Evolutionary conservation across 2,888 invertebrate species (phyloP), one percentile per base, ranked within the genome.

Genomic region (Drosophila melanosoma): DNA sequence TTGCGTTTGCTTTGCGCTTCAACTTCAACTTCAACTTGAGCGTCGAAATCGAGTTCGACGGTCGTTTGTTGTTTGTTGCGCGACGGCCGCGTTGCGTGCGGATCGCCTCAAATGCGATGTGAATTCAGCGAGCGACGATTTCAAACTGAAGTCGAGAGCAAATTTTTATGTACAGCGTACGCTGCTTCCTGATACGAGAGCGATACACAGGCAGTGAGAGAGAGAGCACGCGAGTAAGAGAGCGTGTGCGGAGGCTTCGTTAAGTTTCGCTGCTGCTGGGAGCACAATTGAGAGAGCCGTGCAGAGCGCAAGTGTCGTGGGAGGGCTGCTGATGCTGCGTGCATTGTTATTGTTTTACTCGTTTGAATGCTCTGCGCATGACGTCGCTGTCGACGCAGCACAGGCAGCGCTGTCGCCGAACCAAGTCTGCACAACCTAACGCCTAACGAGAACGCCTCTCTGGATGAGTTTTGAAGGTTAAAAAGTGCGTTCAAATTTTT

Each of bases 71-170:
- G 72, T 82, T 75, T 63, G 72, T 82, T 83, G 69, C 79, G 83
- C 81, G 80, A 80, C 81, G 78, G 73, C 78, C 76, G 81, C 78
- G 68, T 79, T 42, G 67, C 80, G 73, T 79, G 76, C 76, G 75
- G 76, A 68, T 69, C 73, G 76, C 72, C 79, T 69, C 60, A 15
- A 38, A 20, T 67, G 76, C 87, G 87, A 82, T 74, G 75, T 80
- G 70, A 85, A 81, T 79, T 82, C 89, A 85, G 82, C 91, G 87
- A 87, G 81, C 90, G 90, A 89, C 88, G 88, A 88, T 90, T 84
- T 79, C 82, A 88, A 87, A 91, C 91, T 91, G 76, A 90, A 68
- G 78, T 59, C 76, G 53, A 57, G 58, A 61, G 66, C 33, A 64
- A 56, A 40, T 35, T 57, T 68, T 65, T 72, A 65, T 72, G 68